These are phyloP conservation scores for Nipponacmea schrenckii DNA, from an alignment of 2,888 invertebrate species.

Conservation along the genomic window DNA sequence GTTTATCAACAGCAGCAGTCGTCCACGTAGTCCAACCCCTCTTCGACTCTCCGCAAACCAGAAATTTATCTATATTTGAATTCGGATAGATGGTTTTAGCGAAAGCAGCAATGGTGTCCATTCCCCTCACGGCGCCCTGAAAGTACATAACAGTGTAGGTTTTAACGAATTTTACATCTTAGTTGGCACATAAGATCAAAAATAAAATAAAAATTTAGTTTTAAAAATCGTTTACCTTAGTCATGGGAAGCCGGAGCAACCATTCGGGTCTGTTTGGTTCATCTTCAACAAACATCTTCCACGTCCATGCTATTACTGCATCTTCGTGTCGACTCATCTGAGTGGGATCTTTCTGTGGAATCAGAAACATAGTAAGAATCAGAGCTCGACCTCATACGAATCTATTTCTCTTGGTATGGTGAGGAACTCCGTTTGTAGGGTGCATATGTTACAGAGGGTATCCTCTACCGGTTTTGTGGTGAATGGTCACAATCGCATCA, in stretches of 20 bases:
- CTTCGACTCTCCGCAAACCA: slow-evolving; percentile 43
- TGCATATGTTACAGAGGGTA: no score
- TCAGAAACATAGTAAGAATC: not conserved
- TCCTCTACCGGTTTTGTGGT: no score
- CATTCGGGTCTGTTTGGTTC: slow-evolving; percentile 30
- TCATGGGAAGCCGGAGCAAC: slow-evolving; percentile 38
- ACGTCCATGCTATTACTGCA: slow-evolving; percentile 27
- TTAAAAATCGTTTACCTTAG: slow-evolving; percentile 31
- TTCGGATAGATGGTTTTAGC: slow-evolving; percentile 18
- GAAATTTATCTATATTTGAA: slow-evolving; percentile 30
- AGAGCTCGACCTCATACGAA: no score
- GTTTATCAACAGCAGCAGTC: slow-evolving; percentile 54
- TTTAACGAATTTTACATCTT: not conserved
- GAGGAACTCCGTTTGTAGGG: no score
- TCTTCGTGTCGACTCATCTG: slow-evolving; percentile 20
- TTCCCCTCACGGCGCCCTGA: slow-evolving; percentile 36
- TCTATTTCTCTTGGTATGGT: no score
- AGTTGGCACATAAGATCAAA: no score
- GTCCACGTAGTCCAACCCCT: slow-evolving; percentile 63
- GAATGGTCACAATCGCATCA: no score
- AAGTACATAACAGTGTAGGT: slow-evolving; percentile 11
- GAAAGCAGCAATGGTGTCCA: slow-evolving; percentile 38
- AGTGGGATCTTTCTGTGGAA: slow-evolving; percentile 23
- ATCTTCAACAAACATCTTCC: slow-evolving; percentile 25
- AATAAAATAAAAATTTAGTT: no score